These are phyloP conservation scores for Prunella fulvescens DNA, from an alignment of 2,113 vertebrate genomes.

Conservation along the genomic window DNA sequence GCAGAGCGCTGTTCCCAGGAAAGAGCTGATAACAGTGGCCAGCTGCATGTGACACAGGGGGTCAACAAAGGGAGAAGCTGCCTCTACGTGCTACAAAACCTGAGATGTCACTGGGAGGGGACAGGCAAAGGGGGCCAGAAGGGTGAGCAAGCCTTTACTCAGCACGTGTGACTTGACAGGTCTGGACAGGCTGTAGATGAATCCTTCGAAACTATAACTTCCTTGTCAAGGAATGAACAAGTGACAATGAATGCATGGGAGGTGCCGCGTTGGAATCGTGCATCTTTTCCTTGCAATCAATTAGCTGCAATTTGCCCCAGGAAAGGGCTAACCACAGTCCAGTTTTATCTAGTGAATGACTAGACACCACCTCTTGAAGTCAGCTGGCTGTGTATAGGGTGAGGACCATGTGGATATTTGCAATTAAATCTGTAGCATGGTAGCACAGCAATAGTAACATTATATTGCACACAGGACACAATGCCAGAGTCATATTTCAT, in stretches of 20 bases:
- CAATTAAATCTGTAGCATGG: neutral
- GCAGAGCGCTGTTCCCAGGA: neutral
- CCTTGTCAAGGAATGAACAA: neutral
- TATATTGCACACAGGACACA: neutral
- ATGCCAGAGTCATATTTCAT: neutral
- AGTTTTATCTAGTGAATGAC: neutral
- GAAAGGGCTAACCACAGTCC: neutral
- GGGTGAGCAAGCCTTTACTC: neutral
- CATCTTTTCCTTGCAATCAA: neutral
- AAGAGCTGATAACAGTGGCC: neutral
- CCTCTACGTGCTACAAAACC: neutral
- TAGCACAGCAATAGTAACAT: neutral
- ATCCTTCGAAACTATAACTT: neutral
- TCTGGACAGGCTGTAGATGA: neutral
- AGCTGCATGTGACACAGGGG: neutral
- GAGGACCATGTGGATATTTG: neutral
- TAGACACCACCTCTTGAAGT: neutral
- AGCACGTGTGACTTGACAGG: neutral
- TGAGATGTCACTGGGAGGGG: neutral
- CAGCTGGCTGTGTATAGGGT: neutral
- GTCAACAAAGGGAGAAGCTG: neutral
- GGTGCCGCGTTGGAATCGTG: fast-evolving
- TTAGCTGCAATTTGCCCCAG: neutral
- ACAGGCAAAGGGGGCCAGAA: neutral
- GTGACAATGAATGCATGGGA: neutral